Base-by-base conservation (phyloP, 2,797 vertebrate genomes). In the Euthynnus affinis region DNA sequence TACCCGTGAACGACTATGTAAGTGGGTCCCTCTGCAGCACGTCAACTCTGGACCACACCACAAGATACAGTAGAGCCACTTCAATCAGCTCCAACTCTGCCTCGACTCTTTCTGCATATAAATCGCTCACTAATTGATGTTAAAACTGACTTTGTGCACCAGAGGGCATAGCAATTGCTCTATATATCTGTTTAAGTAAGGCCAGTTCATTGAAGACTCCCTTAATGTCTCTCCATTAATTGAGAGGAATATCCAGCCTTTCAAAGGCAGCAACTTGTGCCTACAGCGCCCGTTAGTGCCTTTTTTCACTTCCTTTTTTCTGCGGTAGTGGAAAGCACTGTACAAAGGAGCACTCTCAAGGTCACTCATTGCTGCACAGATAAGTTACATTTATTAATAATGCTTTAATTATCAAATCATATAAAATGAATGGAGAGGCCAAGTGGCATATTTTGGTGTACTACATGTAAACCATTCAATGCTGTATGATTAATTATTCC, bases 1-100 rank as follows among this genome's bases (percentile, higher is more conserved):
- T 90, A 73, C 94, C 96, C 0, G 91, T 99, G 56, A 97, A 96
- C 0, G 98, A 99, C 93, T 99, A 99, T 1, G 98, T 99, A 92
- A 98, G 97, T 96, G 75, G 46, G 46, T 25, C 12, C 20, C 23
- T 55, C 48, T 68, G 27, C 5, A 3, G 49, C 60, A 15, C 55
- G 37, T 75, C 73, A 69, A 53, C 63, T 62, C 3, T 49, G 64
- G 84, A 86, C 70, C 79, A 66, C 87, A 77, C 73, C 68, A 34
- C 7, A 0, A 90, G 82, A 88, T 82, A 85, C 90, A 87, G 86
- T 82, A 40, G 53, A 86, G 79, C 68, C 76, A 82, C 87, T 90
- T 87, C 89, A 88, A 87, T 90, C 84, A 87, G 87, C 78, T 63
- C 57, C 76, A 2, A 84, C 90, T 90, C 84, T 86, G 87, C 85